Evolutionary conservation across 2,888 invertebrate species (phyloP).

Genomic region (Pemphredon lugubris): DNA sequence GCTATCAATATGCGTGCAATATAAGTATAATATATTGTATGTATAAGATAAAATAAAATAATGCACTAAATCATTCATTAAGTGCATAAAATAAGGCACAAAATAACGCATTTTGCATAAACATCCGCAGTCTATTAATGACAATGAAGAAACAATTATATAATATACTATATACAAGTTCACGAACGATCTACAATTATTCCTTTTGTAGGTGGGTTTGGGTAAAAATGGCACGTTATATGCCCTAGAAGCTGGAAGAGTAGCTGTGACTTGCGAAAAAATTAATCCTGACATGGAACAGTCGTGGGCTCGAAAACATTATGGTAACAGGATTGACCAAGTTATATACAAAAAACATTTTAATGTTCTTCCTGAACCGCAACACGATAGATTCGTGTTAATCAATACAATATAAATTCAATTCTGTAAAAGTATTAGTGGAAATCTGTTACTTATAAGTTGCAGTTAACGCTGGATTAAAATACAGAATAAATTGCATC

Average conservation of each 20-base stretch:
- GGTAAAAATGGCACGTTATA: constrained; percentile 90
- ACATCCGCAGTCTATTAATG: too few relatives aligned
- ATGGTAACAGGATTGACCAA: constrained; percentile 85
- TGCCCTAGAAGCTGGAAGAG: constrained; percentile 90
- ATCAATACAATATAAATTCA: constrained; percentile 86
- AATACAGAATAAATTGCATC: neutral
- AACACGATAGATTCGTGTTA: constrained; percentile 90
- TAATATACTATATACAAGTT: too few relatives aligned
- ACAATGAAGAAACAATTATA: too few relatives aligned
- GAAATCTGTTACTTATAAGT: constrained; percentile 13
- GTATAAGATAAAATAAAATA: too few relatives aligned
- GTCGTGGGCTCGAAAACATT: constrained; percentile 86
- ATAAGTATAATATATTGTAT: too few relatives aligned
- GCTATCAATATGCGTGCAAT: too few relatives aligned
- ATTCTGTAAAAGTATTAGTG: neutral
- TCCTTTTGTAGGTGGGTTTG: constrained; percentile 88
- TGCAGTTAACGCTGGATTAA: too few relatives aligned
- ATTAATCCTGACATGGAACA: constrained; percentile 90
- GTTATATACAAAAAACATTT: constrained; percentile 92
- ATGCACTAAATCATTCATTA: too few relatives aligned
- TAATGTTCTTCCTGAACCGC: constrained; percentile 90
- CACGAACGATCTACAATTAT: too few relatives aligned
- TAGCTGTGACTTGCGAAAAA: constrained; percentile 91
- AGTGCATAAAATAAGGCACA: too few relatives aligned
- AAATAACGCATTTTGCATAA: too few relatives aligned